A percentile compares a stretch with the other conserved stretches of the same genome.
These are phyloP conservation scores for Macropus fuliginosus DNA, from an alignment of 2,797 vertebrate genomes.

Conservation along the genomic window DNA sequence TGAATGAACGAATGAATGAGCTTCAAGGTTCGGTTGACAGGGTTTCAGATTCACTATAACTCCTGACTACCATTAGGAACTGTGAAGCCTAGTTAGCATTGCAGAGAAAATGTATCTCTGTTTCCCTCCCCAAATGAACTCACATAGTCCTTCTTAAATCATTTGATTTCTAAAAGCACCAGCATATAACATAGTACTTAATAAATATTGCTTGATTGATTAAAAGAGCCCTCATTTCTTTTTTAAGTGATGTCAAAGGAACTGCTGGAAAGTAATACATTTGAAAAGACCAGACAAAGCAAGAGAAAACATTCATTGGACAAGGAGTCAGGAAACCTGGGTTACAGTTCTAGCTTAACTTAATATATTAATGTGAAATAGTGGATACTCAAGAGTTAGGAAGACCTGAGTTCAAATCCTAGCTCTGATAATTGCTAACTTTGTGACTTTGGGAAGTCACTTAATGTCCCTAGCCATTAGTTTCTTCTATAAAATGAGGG, in stretches of 20 bases:
- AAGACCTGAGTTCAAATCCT: neutral
- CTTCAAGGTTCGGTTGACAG: conserved; percentile 22
- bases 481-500: neutral
- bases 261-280: neutral
- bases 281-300: neutral
- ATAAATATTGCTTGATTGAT: neutral
- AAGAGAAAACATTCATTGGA: neutral
- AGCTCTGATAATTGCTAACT: neutral
- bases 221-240: conserved; percentile 2
- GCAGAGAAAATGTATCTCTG: conserved; percentile 38
- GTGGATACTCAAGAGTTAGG: neutral
- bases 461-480: neutral
- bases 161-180: conserved; percentile 27
- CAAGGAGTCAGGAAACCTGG: neutral
- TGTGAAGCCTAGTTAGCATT: conserved; percentile 39
- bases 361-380: neutral
- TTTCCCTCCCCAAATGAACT: conserved; percentile 42
- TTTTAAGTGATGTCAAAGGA: conserved; percentile 32
- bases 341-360: neutral
- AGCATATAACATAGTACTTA: neutral
- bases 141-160: conserved; percentile 52
- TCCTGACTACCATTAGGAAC: conserved; percentile 17
- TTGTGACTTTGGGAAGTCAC: neutral
- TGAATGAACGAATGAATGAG: neutral
- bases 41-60: neutral